Evolutionary conservation across 2,113 vertebrate species (phyloP).

Genomic region (Saguinus midas): DNA sequence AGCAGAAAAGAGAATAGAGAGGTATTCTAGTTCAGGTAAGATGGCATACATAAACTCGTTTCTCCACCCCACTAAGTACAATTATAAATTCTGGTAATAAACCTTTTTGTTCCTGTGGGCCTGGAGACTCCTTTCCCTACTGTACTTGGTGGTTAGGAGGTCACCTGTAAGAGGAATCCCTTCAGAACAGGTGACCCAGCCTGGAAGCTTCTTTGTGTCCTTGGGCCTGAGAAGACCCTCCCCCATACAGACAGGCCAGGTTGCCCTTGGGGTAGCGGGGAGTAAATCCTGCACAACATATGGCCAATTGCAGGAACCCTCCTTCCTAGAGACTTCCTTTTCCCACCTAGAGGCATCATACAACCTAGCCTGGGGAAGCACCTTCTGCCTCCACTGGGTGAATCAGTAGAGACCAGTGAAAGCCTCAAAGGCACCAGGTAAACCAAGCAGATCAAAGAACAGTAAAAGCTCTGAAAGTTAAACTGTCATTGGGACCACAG

Average conservation of each 20-base stretch:
- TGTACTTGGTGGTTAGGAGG: background rate
- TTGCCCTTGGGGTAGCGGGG: background rate
- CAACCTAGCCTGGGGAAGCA: background rate
- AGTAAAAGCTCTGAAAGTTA: conserved; percentile 22
- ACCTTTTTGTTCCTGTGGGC: background rate
- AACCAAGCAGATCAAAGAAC: conserved; percentile 35
- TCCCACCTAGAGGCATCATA: background rate
- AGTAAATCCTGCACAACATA: background rate
- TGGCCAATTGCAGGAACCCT: background rate
- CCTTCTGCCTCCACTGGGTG: background rate
- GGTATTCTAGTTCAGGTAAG: background rate
- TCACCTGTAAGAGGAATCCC: background rate
- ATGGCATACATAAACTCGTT: background rate
- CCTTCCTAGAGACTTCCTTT: background rate
- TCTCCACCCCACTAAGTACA: background rate
- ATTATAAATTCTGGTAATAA: conserved; percentile 1
- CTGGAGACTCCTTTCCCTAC: background rate
- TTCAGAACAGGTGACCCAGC: conserved; percentile 2
- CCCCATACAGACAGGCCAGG: background rate
- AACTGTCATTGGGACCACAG: conserved; percentile 15
- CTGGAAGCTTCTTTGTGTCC: background rate
- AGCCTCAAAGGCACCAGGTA: background rate
- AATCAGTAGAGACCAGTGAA: background rate
- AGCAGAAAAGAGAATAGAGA: background rate
- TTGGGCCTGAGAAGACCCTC: background rate